Evolutionary conservation across 2,113 vertebrate species (phyloP).

Genomic region (Myiozetetes cayanensis): DNA sequence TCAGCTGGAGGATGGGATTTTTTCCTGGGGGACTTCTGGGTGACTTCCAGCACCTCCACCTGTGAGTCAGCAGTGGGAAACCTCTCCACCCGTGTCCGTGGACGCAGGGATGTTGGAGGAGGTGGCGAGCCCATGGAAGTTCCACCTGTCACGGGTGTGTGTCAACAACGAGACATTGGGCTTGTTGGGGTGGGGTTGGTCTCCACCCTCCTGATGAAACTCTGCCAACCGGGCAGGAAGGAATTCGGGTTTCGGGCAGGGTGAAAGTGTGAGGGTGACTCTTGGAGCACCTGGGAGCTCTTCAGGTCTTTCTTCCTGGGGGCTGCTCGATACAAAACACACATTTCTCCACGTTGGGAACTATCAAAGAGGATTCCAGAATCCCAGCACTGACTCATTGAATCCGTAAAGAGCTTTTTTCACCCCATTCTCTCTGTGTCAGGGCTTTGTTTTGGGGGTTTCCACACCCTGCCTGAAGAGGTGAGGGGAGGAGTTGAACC

Average conservation of each 20-base stretch:
- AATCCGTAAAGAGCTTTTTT: background rate
- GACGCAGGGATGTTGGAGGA: background rate
- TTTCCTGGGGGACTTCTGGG: background rate
- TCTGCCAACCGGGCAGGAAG: conserved; percentile 8
- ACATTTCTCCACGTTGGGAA: background rate
- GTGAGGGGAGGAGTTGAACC: background rate
- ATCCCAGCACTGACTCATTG: background rate
- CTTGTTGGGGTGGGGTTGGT: conserved; percentile 20
- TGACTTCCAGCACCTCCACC: background rate
- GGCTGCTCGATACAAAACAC: background rate
- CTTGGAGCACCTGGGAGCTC: background rate
- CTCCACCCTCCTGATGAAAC: conserved; percentile 57
- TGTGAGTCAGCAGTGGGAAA: background rate
- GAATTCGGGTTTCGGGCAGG: conserved; percentile 25
- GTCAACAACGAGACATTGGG: background rate
- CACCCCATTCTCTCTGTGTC: accelerated
- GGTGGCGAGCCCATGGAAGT: background rate
- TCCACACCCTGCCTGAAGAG: background rate
- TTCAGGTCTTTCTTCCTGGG: background rate
- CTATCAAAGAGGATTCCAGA: background rate
- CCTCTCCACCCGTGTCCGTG: background rate
- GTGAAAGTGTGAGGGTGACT: conserved; percentile 2
- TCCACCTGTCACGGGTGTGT: background rate
- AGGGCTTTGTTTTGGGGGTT: background rate
- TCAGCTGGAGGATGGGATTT: background rate